Evolutionary conservation across 2,797 vertebrate species (phyloP).

Genomic region (Pangasius macronema): DNA sequence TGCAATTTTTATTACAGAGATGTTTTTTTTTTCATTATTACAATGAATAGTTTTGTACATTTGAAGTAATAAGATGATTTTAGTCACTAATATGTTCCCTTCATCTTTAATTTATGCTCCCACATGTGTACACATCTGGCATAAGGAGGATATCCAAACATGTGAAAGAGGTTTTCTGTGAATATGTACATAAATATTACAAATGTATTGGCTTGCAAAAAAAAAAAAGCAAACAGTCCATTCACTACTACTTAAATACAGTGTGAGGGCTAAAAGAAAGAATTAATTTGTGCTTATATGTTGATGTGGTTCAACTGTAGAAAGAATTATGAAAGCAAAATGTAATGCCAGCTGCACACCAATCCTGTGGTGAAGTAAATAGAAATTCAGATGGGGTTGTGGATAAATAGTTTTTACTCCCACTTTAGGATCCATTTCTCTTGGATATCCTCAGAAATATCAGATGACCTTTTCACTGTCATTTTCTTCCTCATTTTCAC

Average conservation of each 20-base stretch:
- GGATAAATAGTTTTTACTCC: constrained; percentile 82
- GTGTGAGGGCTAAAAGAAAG: not conserved
- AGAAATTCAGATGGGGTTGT: constrained; percentile 77
- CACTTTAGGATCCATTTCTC: constrained; percentile 75
- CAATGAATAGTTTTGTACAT: not conserved
- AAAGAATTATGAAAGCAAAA: constrained; percentile 13
- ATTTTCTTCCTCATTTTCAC: constrained; percentile 81
- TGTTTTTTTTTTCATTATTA: not conserved
- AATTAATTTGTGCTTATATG: constrained; percentile 4
- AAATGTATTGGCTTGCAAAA: not conserved
- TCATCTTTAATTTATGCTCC: not conserved
- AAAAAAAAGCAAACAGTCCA: not conserved
- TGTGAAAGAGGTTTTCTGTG: not conserved
- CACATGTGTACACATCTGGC: not conserved
- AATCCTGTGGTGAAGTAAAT: constrained; percentile 62
- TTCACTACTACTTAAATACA: not conserved
- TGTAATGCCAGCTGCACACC: not conserved
- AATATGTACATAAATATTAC: not conserved
- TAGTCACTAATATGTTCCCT: not conserved
- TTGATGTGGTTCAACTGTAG: not conserved
- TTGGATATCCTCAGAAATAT: constrained; percentile 77
- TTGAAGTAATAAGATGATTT: not conserved
- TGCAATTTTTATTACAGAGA: not conserved
- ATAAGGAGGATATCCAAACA: not conserved
- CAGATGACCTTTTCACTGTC: constrained; percentile 80